Evolutionary conservation across 2,113 vertebrate species (phyloP), one percentile per base, ranked within the genome.

Genomic region (Vireo altiloquus): DNA sequence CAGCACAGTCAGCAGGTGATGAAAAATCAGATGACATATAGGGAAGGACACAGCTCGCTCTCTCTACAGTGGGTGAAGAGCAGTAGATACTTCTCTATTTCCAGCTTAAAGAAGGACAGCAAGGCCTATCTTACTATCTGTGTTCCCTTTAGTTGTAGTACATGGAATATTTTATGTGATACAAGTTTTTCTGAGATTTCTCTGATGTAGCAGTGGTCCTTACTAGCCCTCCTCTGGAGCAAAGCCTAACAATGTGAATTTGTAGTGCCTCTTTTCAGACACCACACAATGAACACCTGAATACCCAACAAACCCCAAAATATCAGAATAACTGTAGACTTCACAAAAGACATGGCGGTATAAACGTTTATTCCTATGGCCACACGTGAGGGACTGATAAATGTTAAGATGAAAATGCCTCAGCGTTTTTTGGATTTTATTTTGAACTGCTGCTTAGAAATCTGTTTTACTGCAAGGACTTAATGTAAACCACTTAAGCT

Each of bases 31-130:
- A 15, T 46, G 18, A 17, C 20, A 52, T 13, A n/a, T 18, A n/a
- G 13, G 8, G 20, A 74, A 9, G 4, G 35, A 56, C 25, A 31
- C 0, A 0, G 35, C 12, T 64, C 3, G 0, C 14, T 40, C 21
- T 84, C 18, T 54, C 6, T 4, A 25, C 2, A 27, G 20, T n/a
- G 4, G 15, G 20, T 28, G 30, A 28, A 25, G 13, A 65, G 15
- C n/a, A 61, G 3, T 39, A 24, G 6, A 44, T 72, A 25, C 1
- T 83, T 25, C 47, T 49, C 4, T 40, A 22, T 54, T 91, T 87
- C 33, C 24, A 6, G 31, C 24, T 21, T 82, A n/a, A 49, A 75
- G 9, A 57, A 49, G 25, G 13, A 35, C 18, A 28, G 11, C 27
- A 78, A 75, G 16, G 17, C 31, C n/a, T 76, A 1, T 49, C 16